Evolutionary conservation across 2,797 vertebrate species (phyloP).

Genomic region (Notamacropus eugenii): DNA sequence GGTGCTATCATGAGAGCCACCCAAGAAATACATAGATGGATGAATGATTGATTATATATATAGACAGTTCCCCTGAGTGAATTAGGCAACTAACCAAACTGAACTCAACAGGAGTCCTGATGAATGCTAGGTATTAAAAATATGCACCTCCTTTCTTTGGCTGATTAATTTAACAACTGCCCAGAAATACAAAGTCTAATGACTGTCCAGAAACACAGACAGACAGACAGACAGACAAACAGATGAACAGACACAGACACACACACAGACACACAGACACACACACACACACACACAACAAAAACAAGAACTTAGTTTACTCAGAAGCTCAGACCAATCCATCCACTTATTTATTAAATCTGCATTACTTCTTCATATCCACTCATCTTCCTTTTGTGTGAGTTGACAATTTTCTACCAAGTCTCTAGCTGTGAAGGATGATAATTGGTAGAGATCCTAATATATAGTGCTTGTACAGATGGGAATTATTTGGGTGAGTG

Average conservation of each 20-base stretch:
- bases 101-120: constrained; percentile 9
- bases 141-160: not conserved
- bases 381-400: not conserved
- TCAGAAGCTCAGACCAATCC: not conserved
- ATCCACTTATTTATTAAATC: constrained; percentile 5
- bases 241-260: too few relatives aligned
- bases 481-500: not conserved
- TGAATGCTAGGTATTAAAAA: constrained; percentile 51
- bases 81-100: constrained; percentile 35
- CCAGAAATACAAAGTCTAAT: not conserved
- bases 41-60: constrained; percentile 30
- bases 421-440: not conserved
- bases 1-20: constrained; percentile 27
- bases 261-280: not conserved
- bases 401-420: not conserved
- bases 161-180: constrained; percentile 36
- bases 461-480: not conserved
- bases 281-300: not conserved
- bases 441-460: not conserved
- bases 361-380: not conserved
- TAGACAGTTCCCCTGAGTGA: constrained; percentile 11
- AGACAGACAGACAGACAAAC: not conserved
- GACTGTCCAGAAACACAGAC: constrained; percentile 10
- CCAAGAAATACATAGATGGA: constrained; percentile 38
- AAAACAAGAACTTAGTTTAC: not conserved